Conservation (phyloP, 1,140 invertebrate genomes). For the Stratiolaelaps scimitus region DNA sequence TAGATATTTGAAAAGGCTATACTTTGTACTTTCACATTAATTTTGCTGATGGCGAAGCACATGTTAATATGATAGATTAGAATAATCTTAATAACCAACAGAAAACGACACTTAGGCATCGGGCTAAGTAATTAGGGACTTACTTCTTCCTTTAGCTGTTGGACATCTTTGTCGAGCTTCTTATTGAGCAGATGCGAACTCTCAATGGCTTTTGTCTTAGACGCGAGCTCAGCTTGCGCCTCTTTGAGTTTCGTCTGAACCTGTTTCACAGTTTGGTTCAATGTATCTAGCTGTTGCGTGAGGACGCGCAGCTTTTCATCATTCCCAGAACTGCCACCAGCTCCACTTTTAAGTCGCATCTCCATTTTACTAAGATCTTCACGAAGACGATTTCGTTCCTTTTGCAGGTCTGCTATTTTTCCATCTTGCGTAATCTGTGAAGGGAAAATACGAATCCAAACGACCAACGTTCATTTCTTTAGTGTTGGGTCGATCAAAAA, state of each 20-base stretch:
- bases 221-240: neutral
- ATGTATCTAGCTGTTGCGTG: slow-evolving; percentile 15
- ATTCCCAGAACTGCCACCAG: neutral
- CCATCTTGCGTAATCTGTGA: slow-evolving; percentile 20
- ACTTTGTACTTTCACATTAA: no score
- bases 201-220: slow-evolving; percentile 27
- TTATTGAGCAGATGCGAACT: slow-evolving; percentile 37
- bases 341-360: neutral
- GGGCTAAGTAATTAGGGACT: neutral
- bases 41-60: no score
- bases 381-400: slow-evolving; percentile 6
- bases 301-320: slow-evolving; percentile 20
- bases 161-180: slow-evolving; percentile 40
- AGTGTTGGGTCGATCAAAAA: no score
- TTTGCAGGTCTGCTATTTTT: slow-evolving; percentile 17
- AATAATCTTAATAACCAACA: no score
- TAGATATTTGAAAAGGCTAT: no score
- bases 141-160: slow-evolving; percentile 33
- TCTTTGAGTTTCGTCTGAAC: slow-evolving; percentile 12
- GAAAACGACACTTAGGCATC: no score
- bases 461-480: no score
- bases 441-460: no score
- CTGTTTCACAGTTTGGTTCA: slow-evolving; percentile 24
- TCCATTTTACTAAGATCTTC: slow-evolving; percentile 11
- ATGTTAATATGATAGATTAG: no score